These are phyloP conservation scores for Probosciger aterrimus DNA, from an alignment of 2,113 vertebrate species.

Conservation along the genomic window DNA sequence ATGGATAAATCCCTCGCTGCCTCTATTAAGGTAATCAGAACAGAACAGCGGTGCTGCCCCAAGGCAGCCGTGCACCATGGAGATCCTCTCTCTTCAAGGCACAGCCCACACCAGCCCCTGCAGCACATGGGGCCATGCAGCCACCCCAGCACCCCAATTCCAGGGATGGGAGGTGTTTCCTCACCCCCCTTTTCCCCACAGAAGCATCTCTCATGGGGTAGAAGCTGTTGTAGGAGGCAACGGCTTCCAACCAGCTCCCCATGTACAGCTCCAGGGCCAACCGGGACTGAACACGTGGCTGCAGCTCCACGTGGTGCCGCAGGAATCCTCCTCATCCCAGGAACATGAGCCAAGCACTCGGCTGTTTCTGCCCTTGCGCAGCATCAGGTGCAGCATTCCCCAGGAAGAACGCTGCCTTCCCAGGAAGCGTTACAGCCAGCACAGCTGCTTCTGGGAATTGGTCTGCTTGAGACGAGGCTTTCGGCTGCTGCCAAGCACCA, in stretches of 20 bases:
- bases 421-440: neutral
- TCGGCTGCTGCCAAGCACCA: neutral
- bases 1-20: neutral
- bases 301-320: accelerated
- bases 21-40: accelerated
- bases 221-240: neutral
- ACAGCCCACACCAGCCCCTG: neutral
- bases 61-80: neutral
- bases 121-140: neutral
- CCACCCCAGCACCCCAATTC: neutral
- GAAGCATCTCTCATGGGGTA: neutral
- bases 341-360: accelerated
- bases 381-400: neutral
- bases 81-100: neutral
- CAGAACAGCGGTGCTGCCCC: neutral
- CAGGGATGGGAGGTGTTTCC: neutral
- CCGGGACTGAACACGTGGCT: neutral
- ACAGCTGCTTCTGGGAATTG: neutral
- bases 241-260: neutral
- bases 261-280: neutral
- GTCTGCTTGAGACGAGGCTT: neutral
- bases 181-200: neutral
- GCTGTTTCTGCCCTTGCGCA: neutral
- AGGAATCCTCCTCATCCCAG: accelerated
- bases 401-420: neutral